Evolutionary conservation across 2,888 invertebrate genomes (phyloP).

Genomic region (Dyspetes luteomarginatus): DNA sequence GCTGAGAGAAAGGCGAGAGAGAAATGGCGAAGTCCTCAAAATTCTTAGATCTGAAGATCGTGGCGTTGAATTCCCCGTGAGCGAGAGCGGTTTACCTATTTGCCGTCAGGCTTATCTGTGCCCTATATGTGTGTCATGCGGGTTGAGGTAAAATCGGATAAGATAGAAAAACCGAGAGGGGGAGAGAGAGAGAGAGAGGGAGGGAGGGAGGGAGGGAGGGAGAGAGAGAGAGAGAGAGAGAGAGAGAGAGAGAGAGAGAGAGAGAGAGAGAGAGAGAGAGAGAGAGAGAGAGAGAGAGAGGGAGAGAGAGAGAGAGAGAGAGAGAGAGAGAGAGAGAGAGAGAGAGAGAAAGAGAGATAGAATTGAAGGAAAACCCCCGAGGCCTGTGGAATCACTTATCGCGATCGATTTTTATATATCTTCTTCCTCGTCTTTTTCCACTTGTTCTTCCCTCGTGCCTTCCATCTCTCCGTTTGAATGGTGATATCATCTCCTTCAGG

Average conservation of each 20-base stretch:
- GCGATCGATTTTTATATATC: slow-evolving; percentile 75
- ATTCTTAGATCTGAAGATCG: slow-evolving; percentile 73
- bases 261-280: neutral
- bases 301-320: slow-evolving; percentile 5
- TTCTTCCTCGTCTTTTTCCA: slow-evolving; percentile 11
- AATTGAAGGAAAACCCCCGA: slow-evolving; percentile 72
- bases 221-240: neutral
- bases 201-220: slow-evolving; percentile 30
- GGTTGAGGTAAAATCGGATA: slow-evolving; percentile 29
- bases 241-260: slow-evolving; percentile 39
- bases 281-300: slow-evolving; percentile 39
- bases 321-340: slow-evolving; percentile 28
- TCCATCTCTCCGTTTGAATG: slow-evolving; percentile 27
- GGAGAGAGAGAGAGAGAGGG: slow-evolving; percentile 30
- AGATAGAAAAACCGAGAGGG: slow-evolving; percentile 8
- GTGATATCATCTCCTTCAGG: slow-evolving; percentile 31
- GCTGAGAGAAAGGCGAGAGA: neutral
- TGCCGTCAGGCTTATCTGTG: slow-evolving; percentile 8
- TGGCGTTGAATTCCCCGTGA: slow-evolving; percentile 73
- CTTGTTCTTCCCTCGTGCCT: slow-evolving; percentile 1
- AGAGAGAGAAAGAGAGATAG: too few relatives aligned
- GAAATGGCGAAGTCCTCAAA: slow-evolving; percentile 63
- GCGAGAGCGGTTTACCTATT: slow-evolving; percentile 33
- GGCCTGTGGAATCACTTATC: slow-evolving; percentile 77
- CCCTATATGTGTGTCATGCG: slow-evolving; percentile 1